Base-by-base conservation (phyloP, 2,888 invertebrate species). In the Lithophane ornitopus region DNA sequence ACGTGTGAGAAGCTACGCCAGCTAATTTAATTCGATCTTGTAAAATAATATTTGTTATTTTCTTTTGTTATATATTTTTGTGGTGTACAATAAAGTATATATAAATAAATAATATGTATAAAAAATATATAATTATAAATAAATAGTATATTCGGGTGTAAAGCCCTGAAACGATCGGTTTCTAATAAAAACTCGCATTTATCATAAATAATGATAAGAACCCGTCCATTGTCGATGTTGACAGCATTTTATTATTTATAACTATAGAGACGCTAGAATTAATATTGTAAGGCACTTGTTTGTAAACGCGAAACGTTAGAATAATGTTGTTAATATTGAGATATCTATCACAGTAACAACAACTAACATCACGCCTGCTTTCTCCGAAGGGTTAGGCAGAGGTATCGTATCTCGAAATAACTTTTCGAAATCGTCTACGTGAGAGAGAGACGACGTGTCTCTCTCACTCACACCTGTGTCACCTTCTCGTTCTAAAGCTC, bases 201-300 rank as follows among this genome's bases (percentile, higher is more conserved):
- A 76, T 81, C 2, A 16, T 49, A 54, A 34, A n/a, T 41, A 26
- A 19, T 63, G 2, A 9, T 28, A 54, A 7, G 41, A 68, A 2
- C 84, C 81, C 76, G 80, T 81, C 85, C 81, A 62, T 14, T 70
- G 61, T 67, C 39, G n/a, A 1, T 44, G 49, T n/a, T n/a, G 26
- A 56, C 28, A 49, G 75, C 46, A 44, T 70, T 54, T n/a, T 41
- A 61, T 56, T 69, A 72, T 63, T 44, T 71, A 41, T n/a, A 61
- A 73, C 7, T 62, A n/a, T 72, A 81, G 69, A 70, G 7, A 58
- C 68, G 72, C 73, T 83, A 78, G 83, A 44, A 41, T 56, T 34
- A 28, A 39, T 56, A 54, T 19, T 41, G 14, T 78, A 52, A 71
- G 61, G 22, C 11, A 44, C 0, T 34, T 16, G 49, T 81, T 34